Base-by-base conservation (phyloP, 2,888 invertebrate genomes). In the Polietes domitor region DNA sequence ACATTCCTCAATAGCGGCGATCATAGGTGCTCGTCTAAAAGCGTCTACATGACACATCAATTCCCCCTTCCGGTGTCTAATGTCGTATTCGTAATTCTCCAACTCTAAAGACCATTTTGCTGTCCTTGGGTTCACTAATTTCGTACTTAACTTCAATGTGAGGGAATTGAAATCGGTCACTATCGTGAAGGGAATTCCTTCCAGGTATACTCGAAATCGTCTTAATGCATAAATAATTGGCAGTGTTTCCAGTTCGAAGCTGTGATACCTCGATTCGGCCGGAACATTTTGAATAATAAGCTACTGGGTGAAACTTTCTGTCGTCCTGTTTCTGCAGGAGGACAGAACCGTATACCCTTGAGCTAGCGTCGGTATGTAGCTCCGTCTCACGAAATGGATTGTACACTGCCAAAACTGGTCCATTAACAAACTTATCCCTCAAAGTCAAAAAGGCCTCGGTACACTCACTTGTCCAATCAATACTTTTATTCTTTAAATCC, bases 201-300 rank as follows among this genome's bases (percentile, higher is more conserved):
- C 37, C 37, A 37, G 10, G 10, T 37, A 37, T 50, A 19, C 17
- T 7, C 50, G 15, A 73, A 86, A 80, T 19, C 85, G 73, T 43
- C 83, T 80, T 2, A 86, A 12, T 10, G 84, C 79, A 6, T 58
- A 58, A 15, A 32, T 47, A 90, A 77, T 61, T 6, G 80, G 80
- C 6, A 84, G 37, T 0, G 90, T 89, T 77, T 91, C 87, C 0
- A 91, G 83, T 58, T 91, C 90, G 78, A 91, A 91, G 71, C 88
- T 89, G 68, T 89, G 88, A 70, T 88, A 89, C 3, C 50, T n/a
- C 21, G 63, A 86, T 80, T 85, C 80, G 5, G 2, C 43, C 0
- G 50, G 58, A 37, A 4, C 28, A 61, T 41, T 71, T 79, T 10
- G 75, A 82, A 55, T 74, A 82, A 58, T 78, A 82, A 9, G 55